A percentile compares a stretch with the other conserved stretches of the same genome.
Conservation (phyloP, 1,140 invertebrate genomes). For the Cherax destructor region DNA sequence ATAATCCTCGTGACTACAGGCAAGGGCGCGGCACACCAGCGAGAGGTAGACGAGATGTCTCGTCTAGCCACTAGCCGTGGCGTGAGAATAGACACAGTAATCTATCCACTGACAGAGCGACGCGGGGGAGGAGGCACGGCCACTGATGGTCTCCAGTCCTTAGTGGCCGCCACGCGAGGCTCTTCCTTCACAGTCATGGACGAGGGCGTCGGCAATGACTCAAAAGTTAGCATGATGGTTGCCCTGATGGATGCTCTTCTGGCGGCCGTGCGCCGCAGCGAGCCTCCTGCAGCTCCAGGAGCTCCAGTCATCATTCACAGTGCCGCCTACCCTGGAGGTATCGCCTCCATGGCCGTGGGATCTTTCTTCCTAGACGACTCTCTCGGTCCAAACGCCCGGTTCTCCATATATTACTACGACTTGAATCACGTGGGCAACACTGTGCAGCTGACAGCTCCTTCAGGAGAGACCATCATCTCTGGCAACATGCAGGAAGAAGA, state of each 20-base stretch:
- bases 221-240: slow-evolving; percentile 78
- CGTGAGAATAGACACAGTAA: slow-evolving; percentile 40
- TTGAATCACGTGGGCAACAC: slow-evolving; percentile 72
- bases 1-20: slow-evolving; percentile 66
- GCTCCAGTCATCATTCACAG: slow-evolving; percentile 70
- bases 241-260: slow-evolving; percentile 70
- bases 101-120: slow-evolving; percentile 68
- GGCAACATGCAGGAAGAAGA: slow-evolving; percentile 72
- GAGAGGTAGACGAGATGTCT: slow-evolving; percentile 42
- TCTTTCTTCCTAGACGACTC: slow-evolving; percentile 72
- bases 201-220: slow-evolving; percentile 77
- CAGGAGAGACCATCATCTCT: slow-evolving; percentile 58
- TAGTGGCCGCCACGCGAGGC: slow-evolving; percentile 76
- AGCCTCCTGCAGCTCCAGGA: slow-evolving; percentile 59
- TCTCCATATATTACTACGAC: slow-evolving; percentile 73
- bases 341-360: slow-evolving; percentile 71
- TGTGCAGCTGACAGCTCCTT: slow-evolving; percentile 71
- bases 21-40: slow-evolving; percentile 43
- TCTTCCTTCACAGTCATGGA: slow-evolving; percentile 78
- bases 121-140: slow-evolving; percentile 64
- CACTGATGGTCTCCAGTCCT: slow-evolving; percentile 74
- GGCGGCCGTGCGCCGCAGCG: slow-evolving; percentile 61
- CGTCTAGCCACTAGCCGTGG: slow-evolving; percentile 30
- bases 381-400: slow-evolving; percentile 70
- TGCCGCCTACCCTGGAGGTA: slow-evolving; percentile 59